Evolutionary conservation across 2,888 invertebrate genomes (phyloP), one percentile per base, ranked within the genome.

Genomic region (Tenthredo scrophulariae): DNA sequence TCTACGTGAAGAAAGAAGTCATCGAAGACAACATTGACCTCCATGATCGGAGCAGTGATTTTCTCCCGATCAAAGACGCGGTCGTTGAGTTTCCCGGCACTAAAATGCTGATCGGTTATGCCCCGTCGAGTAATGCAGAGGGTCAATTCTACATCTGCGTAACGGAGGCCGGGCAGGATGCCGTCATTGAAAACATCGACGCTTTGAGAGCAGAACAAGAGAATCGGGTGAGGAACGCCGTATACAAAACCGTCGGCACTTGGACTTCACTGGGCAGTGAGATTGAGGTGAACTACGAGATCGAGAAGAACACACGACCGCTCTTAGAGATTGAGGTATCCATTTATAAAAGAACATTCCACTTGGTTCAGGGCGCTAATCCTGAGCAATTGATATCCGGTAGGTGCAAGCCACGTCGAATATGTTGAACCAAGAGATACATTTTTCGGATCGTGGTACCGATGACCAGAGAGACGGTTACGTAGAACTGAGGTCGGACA

Each of bases 71-170:
- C 5, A 93, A 92, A 79, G 88, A 92, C 2, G 92, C 94, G 86
- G 92, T 95, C 54, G 72, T 89, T 1, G 86, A 87, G 3, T 94
- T 91, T 88, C 93, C 94, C 0, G 90, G 89, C 6, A 15, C 87
- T 2, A 89, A 87, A 40, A 91, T 95, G 13, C 91, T 97, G 0
- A 92, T 97, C 85, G 97, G 97, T 0, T 97, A 96, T 89, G 95
- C 96, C 3, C 95, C 96, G 0, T 95, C 96, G 82, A 95, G 96
- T 87, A 94, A 94, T 0, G 94, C 95, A 13, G 93, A 94, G 6
- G 96, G 96, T 88, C 96, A 97, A 83, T 97, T 96, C 91, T 96
- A 96, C 86, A 93, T 97, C 43, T 97, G 96, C 87, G 92, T 95
- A 5, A 96, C 95, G 0, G 92, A 91, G 86, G 94, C 94, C 86